Evolutionary conservation across 2,888 invertebrate species (phyloP).

Genomic region (Drosophila greeni): DNA sequence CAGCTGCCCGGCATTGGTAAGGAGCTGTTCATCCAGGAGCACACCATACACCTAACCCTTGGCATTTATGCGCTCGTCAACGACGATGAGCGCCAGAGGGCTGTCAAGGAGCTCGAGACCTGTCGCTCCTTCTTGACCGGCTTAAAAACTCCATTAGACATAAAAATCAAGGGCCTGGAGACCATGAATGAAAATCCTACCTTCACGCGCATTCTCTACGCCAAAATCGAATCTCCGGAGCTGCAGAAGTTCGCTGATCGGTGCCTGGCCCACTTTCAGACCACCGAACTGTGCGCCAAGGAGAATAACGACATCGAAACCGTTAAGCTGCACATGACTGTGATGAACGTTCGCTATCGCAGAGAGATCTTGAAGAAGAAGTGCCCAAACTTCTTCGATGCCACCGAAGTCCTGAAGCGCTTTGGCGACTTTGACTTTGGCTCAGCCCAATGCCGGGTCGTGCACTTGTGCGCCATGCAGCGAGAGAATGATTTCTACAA

Average conservation of each 20-base stretch:
- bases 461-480: neutral
- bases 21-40: neutral
- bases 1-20: neutral
- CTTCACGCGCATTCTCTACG: neutral
- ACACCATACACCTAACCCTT: neutral
- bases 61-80: neutral
- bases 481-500: neutral
- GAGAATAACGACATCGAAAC: neutral
- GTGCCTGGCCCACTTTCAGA: constrained; percentile 1
- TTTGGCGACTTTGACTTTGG: constrained; percentile 1
- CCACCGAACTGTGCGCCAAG: constrained; percentile 1
- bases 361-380: neutral
- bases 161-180: neutral
- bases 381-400: neutral
- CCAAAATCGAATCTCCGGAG: neutral
- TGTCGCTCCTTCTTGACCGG: neutral
- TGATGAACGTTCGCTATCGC: neutral
- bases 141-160: neutral
- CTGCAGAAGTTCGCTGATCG: neutral
- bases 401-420: neutral
- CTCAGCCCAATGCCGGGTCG: neutral
- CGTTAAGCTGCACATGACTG: neutral
- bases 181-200: neutral
- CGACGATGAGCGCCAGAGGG: neutral
- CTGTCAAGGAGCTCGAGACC: neutral